A percentile compares a stretch with the other conserved stretches of the same genome.
phyloP scores from a whole-genome alignment of 2,888 invertebrate species.

The Cosmia trapezina region DNA sequence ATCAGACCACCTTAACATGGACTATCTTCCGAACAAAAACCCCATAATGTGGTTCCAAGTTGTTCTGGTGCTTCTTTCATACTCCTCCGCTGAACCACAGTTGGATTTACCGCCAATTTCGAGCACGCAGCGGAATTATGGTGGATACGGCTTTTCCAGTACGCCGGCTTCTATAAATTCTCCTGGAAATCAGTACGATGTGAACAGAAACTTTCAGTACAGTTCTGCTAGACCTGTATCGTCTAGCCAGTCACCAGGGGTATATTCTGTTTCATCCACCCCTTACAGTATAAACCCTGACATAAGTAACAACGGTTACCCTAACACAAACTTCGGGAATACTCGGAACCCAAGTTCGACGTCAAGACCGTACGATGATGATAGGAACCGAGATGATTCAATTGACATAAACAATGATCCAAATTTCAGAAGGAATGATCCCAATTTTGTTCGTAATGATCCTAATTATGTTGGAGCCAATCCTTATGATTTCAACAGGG shows the following conservation, averaged over 20 bases:
- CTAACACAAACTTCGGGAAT: slow-evolving; percentile 78
- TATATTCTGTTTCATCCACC: slow-evolving; percentile 82
- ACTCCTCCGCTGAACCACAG: slow-evolving; percentile 81
- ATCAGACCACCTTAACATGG: slow-evolving; percentile 78
- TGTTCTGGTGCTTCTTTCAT: slow-evolving; percentile 69
- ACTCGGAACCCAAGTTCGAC: slow-evolving; percentile 76
- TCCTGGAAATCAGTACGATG: slow-evolving; percentile 84
- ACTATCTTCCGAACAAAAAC: slow-evolving; percentile 76
- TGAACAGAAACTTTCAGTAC: slow-evolving; percentile 80
- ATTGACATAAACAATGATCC: slow-evolving; percentile 87
- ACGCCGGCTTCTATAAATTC: slow-evolving; percentile 82
- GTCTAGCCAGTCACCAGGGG: slow-evolving; percentile 73
- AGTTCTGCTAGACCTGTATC: slow-evolving; percentile 78
- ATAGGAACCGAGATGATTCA: slow-evolving; percentile 83
- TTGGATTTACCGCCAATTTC: slow-evolving; percentile 90
- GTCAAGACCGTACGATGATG: slow-evolving; percentile 78
- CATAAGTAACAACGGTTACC: slow-evolving; percentile 87
- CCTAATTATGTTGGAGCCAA: slow-evolving; percentile 85
- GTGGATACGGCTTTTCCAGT: slow-evolving; percentile 83
- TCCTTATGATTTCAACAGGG: slow-evolving; percentile 85
- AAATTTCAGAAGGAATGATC: slow-evolving; percentile 87
- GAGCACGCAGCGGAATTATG: slow-evolving; percentile 80
- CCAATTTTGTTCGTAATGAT: slow-evolving; percentile 87
- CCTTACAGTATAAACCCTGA: slow-evolving; percentile 85
- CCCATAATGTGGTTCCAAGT: slow-evolving; percentile 75